These are phyloP conservation scores for Chrysolina haemoptera DNA, from an alignment of 2,888 invertebrate species.

Conservation along the genomic window DNA sequence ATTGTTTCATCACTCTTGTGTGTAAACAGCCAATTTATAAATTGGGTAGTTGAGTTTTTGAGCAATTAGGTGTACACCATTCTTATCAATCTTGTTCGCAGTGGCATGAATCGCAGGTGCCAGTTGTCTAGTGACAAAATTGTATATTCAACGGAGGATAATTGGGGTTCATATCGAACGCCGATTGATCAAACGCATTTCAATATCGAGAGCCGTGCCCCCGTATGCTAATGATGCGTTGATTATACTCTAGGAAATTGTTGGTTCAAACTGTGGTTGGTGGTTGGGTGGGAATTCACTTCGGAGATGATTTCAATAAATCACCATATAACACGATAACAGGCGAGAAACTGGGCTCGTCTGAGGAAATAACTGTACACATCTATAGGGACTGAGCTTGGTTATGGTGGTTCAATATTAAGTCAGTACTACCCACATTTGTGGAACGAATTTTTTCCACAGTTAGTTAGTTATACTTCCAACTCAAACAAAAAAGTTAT, in stretches of 20 bases:
- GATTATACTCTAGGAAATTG: slow-evolving; percentile 19
- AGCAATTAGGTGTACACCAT: no score
- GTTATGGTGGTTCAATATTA: neutral
- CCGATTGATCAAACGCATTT: neutral
- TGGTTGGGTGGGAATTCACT: slow-evolving; percentile 5
- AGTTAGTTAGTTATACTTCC: no score
- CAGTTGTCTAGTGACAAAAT: neutral
- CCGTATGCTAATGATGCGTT: slow-evolving; percentile 10
- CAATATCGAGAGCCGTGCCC: slow-evolving; percentile 5
- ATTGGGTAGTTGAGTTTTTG: no score
- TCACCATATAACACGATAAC: slow-evolving; percentile 13
- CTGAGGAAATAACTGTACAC: neutral
- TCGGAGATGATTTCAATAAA: slow-evolving; percentile 15
- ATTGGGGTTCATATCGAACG: slow-evolving; percentile 8
- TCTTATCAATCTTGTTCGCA: no score
- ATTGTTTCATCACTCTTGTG: no score
- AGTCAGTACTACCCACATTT: no score
- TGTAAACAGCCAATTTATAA: no score
- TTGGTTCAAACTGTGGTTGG: slow-evolving; percentile 6
- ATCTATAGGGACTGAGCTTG: neutral
- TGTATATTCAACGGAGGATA: neutral
- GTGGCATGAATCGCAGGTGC: neutral
- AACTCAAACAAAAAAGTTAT: no score
- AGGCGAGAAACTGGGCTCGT: slow-evolving; percentile 3
- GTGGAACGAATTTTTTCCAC: no score